phyloP scores from a whole-genome alignment of 2,888 invertebrate genomes.

The Spodoptera picta region DNA sequence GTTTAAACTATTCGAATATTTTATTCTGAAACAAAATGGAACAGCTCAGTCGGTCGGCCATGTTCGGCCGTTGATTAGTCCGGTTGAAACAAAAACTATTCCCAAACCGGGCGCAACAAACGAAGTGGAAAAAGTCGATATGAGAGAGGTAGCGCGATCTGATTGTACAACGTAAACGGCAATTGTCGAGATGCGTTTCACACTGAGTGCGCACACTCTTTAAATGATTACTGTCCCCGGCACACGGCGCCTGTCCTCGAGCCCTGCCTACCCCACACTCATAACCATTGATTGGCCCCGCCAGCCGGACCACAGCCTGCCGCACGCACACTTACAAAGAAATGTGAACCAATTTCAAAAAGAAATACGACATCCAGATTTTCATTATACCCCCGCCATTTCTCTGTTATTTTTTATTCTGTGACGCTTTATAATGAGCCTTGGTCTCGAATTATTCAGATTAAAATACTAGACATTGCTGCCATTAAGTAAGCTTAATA shows the following conservation, averaged over 20 bases:
- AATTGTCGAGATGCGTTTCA: constrained; percentile 83
- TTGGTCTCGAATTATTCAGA: constrained; percentile 59
- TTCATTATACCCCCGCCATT: constrained; percentile 74
- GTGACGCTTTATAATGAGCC: constrained; percentile 64
- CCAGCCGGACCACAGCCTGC: constrained; percentile 73
- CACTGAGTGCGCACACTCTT: constrained; percentile 80
- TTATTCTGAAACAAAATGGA: constrained; percentile 68
- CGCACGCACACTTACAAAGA: constrained; percentile 79
- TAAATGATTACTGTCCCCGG: constrained; percentile 77
- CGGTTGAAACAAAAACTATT: constrained; percentile 86
- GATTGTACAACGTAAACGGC: constrained; percentile 84
- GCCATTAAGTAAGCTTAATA: constrained; percentile 38
- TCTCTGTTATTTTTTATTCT: constrained; percentile 61
- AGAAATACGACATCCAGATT: constrained; percentile 78
- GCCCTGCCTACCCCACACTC: constrained; percentile 60
- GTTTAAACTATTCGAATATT: constrained; percentile 64
- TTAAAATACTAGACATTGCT: constrained; percentile 55
- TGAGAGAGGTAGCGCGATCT: constrained; percentile 77
- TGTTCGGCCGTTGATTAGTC: constrained; percentile 85
- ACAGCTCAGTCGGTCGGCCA: constrained; percentile 71
- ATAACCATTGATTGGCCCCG: constrained; percentile 82
- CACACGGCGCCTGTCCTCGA: constrained; percentile 35
- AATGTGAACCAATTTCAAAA: constrained; percentile 82
- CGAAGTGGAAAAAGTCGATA: constrained; percentile 88
- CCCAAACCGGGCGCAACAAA: constrained; percentile 82